Base-by-base conservation (phyloP, 1,140 invertebrate genomes). In the Heliconius nattereri region DNA sequence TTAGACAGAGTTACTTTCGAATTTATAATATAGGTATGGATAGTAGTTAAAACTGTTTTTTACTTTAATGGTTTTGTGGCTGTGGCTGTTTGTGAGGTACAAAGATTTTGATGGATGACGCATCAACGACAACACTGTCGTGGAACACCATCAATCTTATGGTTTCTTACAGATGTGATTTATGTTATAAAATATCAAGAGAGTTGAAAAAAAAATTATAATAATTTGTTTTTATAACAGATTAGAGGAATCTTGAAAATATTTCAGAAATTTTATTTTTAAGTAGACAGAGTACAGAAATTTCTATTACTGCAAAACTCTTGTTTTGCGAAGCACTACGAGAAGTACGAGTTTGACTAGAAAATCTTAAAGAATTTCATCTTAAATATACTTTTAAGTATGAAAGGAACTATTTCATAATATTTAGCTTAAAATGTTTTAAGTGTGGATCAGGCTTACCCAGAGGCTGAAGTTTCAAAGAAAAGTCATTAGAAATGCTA, bases 61-160 rank as follows among this genome's bases (percentile, higher is more conserved):
- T 66, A n/a, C n/a, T 23, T 23, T 57, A 7, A 6, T 20, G 19
- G 23, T 57, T n/a, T 23, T 57, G 20, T 57, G 20, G 54, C 57
- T n/a, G 11, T 23, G 60, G 54, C 54, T 57, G n/a, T 66, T 66
- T 66, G 60, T 66, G 60, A 66, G 60, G 26, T 29, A 66, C 11
- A 66, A 66, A 26, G 26, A 66, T 66, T 29, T 66, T 66, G 60
- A 66, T 66, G 60, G 60, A 66, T 66, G 26, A 29, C 7, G 26
- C 60, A 66, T 66, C 26, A 66, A 66, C 26, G 11, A 66, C 60
- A 66, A 66, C 26, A 60, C 57, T 57, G 57, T 66, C 57, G 16
- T 66, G 60, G 29, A 66, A 66, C 60, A 26, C 26, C 60, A 66
- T 66, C 60, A 66, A 66, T 66, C 60, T 66, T 66, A 29, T 66